phyloP scores from a whole-genome alignment of 2,797 vertebrate genomes.

The Brachymystax lenok region DNA sequence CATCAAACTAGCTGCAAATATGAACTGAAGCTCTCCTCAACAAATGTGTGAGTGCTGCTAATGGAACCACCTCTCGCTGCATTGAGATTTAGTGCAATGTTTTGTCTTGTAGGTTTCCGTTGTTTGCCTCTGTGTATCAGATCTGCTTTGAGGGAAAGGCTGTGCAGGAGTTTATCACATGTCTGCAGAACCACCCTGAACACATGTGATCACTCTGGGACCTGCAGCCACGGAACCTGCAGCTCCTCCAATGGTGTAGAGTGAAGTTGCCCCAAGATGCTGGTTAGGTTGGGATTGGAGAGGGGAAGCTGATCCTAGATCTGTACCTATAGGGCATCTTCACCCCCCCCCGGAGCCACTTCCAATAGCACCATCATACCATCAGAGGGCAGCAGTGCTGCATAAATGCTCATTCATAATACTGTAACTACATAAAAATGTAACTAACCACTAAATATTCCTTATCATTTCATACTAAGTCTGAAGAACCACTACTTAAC shows the following conservation, averaged over 20 bases:
- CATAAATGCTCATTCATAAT: background rate
- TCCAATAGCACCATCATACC: constrained; percentile 21
- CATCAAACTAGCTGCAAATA: background rate
- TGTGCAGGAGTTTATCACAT: constrained; percentile 81
- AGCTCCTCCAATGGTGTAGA: background rate
- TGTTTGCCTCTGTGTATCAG: constrained; percentile 82
- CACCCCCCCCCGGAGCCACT: background rate
- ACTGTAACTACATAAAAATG: background rate
- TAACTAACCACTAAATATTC: background rate
- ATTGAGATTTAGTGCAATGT: background rate
- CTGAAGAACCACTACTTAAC: background rate
- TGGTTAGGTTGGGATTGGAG: background rate
- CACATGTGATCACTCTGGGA: constrained; percentile 66
- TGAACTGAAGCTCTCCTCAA: background rate
- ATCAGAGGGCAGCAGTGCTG: constrained; percentile 46
- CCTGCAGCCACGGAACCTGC: background rate
- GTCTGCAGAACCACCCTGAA: constrained; percentile 86
- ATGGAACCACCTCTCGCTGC: background rate
- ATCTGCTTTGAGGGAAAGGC: constrained; percentile 84
- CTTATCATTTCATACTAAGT: background rate
- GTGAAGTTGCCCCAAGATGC: background rate
- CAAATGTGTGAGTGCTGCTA: background rate
- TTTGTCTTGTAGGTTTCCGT: constrained; percentile 76
- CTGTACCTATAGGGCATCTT: background rate
- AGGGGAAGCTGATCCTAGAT: constrained; percentile 5